These are phyloP conservation scores for Lasioglossum vierecki DNA, from an alignment of 2,888 invertebrate genomes.

Conservation along the genomic window DNA sequence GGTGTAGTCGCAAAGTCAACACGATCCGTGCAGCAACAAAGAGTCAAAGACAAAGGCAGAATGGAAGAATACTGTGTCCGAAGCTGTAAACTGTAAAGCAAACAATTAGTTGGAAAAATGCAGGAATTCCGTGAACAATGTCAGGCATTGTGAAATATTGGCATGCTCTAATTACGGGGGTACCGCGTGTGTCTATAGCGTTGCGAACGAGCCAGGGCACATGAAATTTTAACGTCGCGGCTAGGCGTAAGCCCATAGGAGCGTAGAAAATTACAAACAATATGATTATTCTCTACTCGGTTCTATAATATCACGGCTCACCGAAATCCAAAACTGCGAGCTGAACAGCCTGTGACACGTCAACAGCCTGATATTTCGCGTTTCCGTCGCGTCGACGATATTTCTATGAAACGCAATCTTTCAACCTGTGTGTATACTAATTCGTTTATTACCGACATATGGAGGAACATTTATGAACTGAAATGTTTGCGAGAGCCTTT, in stretches of 20 bases:
- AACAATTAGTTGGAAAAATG: background rate
- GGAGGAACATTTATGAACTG: background rate
- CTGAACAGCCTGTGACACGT: conserved; percentile 17
- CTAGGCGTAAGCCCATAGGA: conserved; percentile 3
- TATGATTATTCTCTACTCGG: background rate
- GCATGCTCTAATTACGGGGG: conserved; percentile 41
- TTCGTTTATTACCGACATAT: background rate
- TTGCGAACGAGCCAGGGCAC: conserved; percentile 30
- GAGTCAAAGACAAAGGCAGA: background rate
- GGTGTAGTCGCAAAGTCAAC: conserved; percentile 12
- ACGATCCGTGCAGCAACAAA: background rate
- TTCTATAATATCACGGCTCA: conserved; percentile 36
- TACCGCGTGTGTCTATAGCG: background rate
- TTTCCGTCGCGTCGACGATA: conserved; percentile 12
- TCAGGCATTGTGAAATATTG: conserved; percentile 33
- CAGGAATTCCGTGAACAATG: background rate
- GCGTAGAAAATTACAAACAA: conserved; percentile 13
- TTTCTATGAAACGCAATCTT: conserved; percentile 22
- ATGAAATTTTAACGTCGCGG: conserved; percentile 39
- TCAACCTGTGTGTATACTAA: background rate
- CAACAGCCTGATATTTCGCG: background rate
- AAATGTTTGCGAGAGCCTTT: background rate
- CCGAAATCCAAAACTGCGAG: conserved; percentile 37
- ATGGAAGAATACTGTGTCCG: background rate
- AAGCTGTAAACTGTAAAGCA: too few relatives aligned